A percentile compares a stretch with the other conserved stretches of the same genome.
Conservation (phyloP, 1,140 invertebrate genomes). For the Drosophila athabasca region DNA sequence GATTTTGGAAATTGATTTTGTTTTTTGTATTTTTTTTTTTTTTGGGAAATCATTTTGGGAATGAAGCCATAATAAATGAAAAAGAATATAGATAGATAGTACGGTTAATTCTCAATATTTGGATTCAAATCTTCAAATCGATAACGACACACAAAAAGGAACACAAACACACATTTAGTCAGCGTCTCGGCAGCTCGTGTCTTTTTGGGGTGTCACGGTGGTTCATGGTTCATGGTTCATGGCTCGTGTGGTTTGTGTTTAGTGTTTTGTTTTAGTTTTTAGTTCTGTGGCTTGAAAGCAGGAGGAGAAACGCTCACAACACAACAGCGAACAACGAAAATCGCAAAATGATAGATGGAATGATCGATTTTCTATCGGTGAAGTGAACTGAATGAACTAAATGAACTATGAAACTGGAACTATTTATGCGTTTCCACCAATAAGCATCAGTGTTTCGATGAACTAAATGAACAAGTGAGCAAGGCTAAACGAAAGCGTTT, state of each 20-base stretch:
- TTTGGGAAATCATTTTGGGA: constrained; percentile 42
- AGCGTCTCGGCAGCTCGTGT: constrained; percentile 27
- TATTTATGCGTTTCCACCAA: constrained; percentile 3
- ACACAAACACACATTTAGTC: constrained; percentile 50
- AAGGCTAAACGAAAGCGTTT: constrained; percentile 13
- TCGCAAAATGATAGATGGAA: constrained; percentile 55
- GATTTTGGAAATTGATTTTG: constrained; percentile 22
- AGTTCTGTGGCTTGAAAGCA: not conserved
- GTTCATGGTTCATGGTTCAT: constrained; percentile 14
- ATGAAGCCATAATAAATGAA: constrained; percentile 64
- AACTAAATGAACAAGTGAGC: constrained; percentile 33
- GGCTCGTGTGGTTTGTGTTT: constrained; percentile 5
- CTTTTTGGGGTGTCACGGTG: no score
- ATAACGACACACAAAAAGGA: constrained; percentile 54
- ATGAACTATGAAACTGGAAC: constrained; percentile 4
- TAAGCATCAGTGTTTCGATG: constrained; percentile 3
- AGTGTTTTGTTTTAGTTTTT: constrained; percentile 8
- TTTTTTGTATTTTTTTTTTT: constrained; percentile 34
- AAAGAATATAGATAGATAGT: constrained; percentile 67
- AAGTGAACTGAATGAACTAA: constrained; percentile 26
- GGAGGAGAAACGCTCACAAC: constrained; percentile 50
- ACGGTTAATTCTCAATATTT: constrained; percentile 60
- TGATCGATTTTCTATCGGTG: constrained; percentile 16
- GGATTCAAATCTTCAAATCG: constrained; percentile 25
- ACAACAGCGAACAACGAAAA: constrained; percentile 77